Percentiles rank a stretch among this genome's conserved stretches.
These are phyloP conservation scores for Brenthis ino DNA, from an alignment of 2,888 invertebrate species.

Conservation along the genomic window DNA sequence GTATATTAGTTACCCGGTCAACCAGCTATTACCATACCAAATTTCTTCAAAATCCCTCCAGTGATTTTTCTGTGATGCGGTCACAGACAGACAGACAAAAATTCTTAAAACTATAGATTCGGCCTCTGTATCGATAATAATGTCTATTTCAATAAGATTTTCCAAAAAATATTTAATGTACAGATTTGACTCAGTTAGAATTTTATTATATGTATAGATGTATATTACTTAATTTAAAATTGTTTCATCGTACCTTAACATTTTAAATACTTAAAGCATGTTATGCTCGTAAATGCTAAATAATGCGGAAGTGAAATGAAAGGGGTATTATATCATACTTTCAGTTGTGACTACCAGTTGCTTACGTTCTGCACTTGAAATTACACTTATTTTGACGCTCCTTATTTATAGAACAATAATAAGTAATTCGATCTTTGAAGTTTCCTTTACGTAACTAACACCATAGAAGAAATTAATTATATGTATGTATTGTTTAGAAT, in stretches of 20 bases:
- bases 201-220: too few relatives aligned
- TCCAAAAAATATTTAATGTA: too few relatives aligned
- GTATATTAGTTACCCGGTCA: too few relatives aligned
- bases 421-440: constrained; percentile 27
- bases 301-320: constrained; percentile 1
- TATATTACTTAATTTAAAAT: too few relatives aligned
- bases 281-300: not conserved
- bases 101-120: too few relatives aligned
- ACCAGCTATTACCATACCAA: too few relatives aligned
- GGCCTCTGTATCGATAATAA: too few relatives aligned
- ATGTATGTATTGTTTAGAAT: not conserved
- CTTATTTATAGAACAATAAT: constrained; percentile 33
- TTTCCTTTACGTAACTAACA: constrained; percentile 14
- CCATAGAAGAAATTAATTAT: constrained; percentile 7
- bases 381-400: constrained; percentile 31
- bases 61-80: too few relatives aligned
- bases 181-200: too few relatives aligned
- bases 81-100: too few relatives aligned
- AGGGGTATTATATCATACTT: constrained; percentile 10
- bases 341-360: constrained; percentile 23
- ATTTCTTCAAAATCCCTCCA: too few relatives aligned
- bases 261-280: not conserved
- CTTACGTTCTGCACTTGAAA: constrained; percentile 13
- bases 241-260: not conserved
- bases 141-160: too few relatives aligned